Percentiles rank a stretch among this genome's conserved stretches.
These are phyloP conservation scores for Drosophila ficusphila DNA, from an alignment of 1,140 invertebrate genomes.

Conservation along the genomic window DNA sequence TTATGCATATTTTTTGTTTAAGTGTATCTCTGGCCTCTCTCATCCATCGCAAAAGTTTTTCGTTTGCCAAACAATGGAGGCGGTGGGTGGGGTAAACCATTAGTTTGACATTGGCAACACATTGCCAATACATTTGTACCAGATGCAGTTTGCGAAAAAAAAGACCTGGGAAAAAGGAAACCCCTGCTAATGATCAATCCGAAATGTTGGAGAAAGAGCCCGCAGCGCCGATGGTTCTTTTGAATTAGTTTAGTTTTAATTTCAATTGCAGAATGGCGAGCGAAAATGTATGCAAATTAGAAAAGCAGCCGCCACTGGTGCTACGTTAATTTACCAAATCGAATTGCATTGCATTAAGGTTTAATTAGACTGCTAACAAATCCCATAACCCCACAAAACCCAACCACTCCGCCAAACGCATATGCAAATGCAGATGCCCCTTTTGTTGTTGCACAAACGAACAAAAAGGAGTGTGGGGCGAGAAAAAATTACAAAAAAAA, in stretches of 20 bases:
- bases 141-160: slow-evolving; percentile 58
- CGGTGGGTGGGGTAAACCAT: slow-evolving; percentile 57
- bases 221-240: not conserved
- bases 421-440: slow-evolving; percentile 28
- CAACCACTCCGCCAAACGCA: not conserved
- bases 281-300: slow-evolving; percentile 69
- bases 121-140: slow-evolving; percentile 80
- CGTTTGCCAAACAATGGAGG: slow-evolving; percentile 44
- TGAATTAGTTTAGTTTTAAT: slow-evolving; percentile 75
- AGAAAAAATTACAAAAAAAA: too few relatives aligned
- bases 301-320: slow-evolving; percentile 43
- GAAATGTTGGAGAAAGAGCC: slow-evolving; percentile 1
- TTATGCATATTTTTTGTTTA: not conserved
- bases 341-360: slow-evolving; percentile 69
- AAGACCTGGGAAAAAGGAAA: slow-evolving; percentile 12
- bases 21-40: slow-evolving; percentile 12
- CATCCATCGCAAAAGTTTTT: slow-evolving; percentile 49
- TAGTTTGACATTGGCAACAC: slow-evolving; percentile 81
- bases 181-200: slow-evolving; percentile 63
- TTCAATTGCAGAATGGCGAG: slow-evolving; percentile 50
- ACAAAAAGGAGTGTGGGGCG: not conserved
- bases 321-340: slow-evolving; percentile 70
- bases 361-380: slow-evolving; percentile 55
- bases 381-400: slow-evolving; percentile 11
- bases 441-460: slow-evolving; percentile 38